Conservation (phyloP, 2,888 invertebrate species). For the Leptura quadrifasciata region DNA sequence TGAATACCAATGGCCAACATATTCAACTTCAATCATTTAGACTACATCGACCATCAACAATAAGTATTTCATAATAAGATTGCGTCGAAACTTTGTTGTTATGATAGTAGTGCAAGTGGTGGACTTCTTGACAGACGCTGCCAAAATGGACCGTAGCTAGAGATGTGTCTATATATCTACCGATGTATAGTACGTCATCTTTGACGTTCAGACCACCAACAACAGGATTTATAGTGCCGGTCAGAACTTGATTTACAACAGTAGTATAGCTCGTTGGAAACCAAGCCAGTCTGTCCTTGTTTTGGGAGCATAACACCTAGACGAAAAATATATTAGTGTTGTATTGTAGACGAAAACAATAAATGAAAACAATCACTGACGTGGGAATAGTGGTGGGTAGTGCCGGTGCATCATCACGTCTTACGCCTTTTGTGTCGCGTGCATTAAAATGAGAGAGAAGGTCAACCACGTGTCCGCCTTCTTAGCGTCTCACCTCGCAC, state of each 20-base stretch:
- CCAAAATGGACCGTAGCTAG: constrained; percentile 1
- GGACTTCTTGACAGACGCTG: constrained; percentile 2
- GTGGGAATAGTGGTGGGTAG: too few species aligned
- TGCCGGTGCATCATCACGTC: too few species aligned
- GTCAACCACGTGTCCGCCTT: too few species aligned
- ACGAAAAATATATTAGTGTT: not conserved
- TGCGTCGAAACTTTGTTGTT: not conserved
- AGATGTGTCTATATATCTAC: constrained; percentile 14
- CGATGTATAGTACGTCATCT: constrained; percentile 16
- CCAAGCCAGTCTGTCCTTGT: constrained; percentile 24
- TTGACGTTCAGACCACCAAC: constrained; percentile 16
- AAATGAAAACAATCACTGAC: too few species aligned
- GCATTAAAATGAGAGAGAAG: too few species aligned
- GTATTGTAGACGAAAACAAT: too few species aligned
- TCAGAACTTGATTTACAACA: constrained; percentile 17
- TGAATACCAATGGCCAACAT: too few species aligned
- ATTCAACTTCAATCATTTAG: too few species aligned
- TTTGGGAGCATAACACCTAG: constrained; percentile 26
- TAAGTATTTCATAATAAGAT: constrained; percentile 25
- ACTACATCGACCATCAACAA: constrained; percentile 12
- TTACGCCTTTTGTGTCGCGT: too few species aligned
- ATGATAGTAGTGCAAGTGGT: constrained; percentile 15
- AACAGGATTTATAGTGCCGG: constrained; percentile 22
- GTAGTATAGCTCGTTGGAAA: constrained; percentile 13
- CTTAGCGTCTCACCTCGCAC: too few species aligned